phyloP scores from a whole-genome alignment of 2,797 vertebrate species.

The Pipistrellus nathusii region DNA sequence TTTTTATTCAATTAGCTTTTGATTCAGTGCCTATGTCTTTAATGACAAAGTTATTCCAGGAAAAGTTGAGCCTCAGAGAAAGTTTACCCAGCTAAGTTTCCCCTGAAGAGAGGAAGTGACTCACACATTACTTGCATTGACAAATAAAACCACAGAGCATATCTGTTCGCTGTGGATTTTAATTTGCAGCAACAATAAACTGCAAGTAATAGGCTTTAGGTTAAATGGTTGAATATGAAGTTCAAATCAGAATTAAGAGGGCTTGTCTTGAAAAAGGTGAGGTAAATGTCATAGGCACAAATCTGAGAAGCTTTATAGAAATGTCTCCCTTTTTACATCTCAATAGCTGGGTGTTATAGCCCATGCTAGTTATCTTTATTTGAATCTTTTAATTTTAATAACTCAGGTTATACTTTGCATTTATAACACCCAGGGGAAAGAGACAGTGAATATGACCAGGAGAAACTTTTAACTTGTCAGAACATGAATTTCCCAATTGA shows the following conservation, averaged over 20 bases:
- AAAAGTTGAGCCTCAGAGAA: constrained; percentile 70
- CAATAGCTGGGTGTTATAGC: background rate
- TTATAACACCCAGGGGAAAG: background rate
- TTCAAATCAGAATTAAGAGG: constrained; percentile 56
- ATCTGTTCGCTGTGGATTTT: constrained; percentile 73
- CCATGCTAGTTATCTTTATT: background rate
- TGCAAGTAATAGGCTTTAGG: constrained; percentile 67
- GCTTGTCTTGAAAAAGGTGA: constrained; percentile 50
- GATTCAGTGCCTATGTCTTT: constrained; percentile 71
- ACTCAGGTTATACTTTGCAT: background rate
- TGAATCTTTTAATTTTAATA: constrained; percentile 18
- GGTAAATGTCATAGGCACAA: background rate
- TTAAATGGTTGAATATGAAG: constrained; percentile 67
- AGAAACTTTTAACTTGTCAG: background rate
- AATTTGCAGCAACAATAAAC: constrained; percentile 71
- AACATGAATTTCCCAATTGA: background rate
- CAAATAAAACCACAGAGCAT: constrained; percentile 68
- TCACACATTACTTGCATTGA: constrained; percentile 56
- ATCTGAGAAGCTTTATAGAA: background rate
- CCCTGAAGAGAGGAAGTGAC: constrained; percentile 64
- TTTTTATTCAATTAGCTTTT: constrained; percentile 75
- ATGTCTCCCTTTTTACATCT: background rate
- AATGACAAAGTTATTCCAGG: constrained; percentile 70
- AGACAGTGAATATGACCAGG: background rate
- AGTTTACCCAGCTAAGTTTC: constrained; percentile 57